Evolutionary conservation across 2,797 vertebrate species (phyloP).

Genomic region (Fistularia tabacaria): DNA sequence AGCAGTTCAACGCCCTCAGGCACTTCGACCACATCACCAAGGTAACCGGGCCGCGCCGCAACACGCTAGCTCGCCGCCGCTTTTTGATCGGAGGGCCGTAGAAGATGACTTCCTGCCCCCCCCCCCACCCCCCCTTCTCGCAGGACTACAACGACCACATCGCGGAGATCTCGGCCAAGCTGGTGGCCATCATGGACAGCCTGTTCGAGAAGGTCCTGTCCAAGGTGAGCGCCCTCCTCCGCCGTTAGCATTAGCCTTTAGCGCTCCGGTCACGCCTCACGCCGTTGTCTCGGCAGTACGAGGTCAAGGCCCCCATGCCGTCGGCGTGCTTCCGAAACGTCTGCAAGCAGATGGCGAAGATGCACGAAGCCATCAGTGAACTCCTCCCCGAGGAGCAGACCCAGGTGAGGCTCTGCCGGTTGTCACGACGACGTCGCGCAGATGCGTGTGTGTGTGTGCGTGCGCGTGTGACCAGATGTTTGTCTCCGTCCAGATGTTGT

Average conservation of each 20-base stretch:
- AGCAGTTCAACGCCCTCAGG: conserved; percentile 90
- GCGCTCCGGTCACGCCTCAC: not conserved
- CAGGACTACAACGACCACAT: conserved; percentile 99
- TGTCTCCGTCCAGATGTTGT: conserved; percentile 80
- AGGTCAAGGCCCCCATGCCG: conserved; percentile 97
- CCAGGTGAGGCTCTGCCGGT: conserved; percentile 70
- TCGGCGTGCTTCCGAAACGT: conserved; percentile 93
- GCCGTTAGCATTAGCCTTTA: not conserved
- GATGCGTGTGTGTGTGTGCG: not conserved
- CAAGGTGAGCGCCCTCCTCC: conserved; percentile 75
- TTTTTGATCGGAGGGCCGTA: not conserved
- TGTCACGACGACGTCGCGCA: not conserved
- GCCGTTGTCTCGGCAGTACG: conserved; percentile 77
- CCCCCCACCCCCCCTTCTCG: too few relatives aligned
- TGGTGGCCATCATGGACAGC: conserved; percentile 98
- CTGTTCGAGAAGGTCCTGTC: conserved; percentile 93
- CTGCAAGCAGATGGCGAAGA: conserved; percentile 96
- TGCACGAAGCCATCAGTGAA: conserved; percentile 96
- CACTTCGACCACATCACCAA: conserved; percentile 98
- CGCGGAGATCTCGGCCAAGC: conserved; percentile 92
- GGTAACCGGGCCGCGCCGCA: conserved; percentile 65
- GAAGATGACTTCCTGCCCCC: not conserved
- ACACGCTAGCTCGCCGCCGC: not conserved
- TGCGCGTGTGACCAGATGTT: not conserved
- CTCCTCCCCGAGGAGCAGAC: conserved; percentile 95